Evolutionary conservation across 2,113 vertebrate species (phyloP).

Genomic region (Castor canadensis): DNA sequence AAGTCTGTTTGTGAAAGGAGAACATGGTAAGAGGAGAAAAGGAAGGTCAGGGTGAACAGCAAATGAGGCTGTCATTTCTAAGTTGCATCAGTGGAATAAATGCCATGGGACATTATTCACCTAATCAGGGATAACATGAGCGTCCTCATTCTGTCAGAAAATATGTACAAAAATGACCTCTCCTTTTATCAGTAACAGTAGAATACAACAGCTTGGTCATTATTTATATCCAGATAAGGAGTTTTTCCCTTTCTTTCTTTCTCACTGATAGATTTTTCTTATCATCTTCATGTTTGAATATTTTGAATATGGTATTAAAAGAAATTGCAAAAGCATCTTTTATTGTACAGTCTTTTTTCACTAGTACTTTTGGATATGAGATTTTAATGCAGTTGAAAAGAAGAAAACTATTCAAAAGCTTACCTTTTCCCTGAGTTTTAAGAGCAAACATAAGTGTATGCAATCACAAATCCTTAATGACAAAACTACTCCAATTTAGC

Average conservation of each 20-base stretch:
- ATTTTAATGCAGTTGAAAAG: not conserved
- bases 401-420: not conserved
- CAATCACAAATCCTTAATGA: not conserved
- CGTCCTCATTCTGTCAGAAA: conserved; percentile 81
- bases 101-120: conserved; percentile 75
- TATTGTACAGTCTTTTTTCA: not conserved
- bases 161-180: conserved; percentile 72
- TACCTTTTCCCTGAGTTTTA: not conserved
- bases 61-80: conserved; percentile 65
- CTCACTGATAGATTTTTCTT: not conserved
- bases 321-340: conserved; percentile 7
- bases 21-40: not conserved
- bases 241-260: not conserved
- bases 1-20: conserved; percentile 9
- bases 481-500: not conserved
- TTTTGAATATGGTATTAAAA: conserved; percentile 56
- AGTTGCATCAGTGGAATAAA: conserved; percentile 62
- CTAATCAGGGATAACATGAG: conserved; percentile 76
- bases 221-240: conserved; percentile 71
- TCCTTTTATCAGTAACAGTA: conserved; percentile 70
- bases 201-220: conserved; percentile 42
- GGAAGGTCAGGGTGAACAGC: conserved; percentile 36
- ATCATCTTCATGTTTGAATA: conserved; percentile 37
- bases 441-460: not conserved
- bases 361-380: not conserved